A percentile compares a stretch with the other conserved stretches of the same genome.
Evolutionary conservation across 2,113 vertebrate species (phyloP).

Genomic region (Channa argus): DNA sequence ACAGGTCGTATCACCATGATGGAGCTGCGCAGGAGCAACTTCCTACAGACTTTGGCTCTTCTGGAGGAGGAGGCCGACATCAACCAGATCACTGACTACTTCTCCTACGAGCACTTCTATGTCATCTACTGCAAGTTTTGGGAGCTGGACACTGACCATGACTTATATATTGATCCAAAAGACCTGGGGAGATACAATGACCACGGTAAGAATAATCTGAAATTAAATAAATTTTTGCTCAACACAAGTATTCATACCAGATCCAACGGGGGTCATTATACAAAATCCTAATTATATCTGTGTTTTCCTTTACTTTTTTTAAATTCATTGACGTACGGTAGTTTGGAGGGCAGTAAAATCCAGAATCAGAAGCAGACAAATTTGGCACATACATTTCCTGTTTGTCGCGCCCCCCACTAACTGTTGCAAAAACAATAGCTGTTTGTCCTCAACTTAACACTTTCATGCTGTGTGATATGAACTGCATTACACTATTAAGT

Average conservation of each 20-base stretch:
- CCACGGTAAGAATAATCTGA: constrained; percentile 86
- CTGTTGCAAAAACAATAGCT: constrained; percentile 17
- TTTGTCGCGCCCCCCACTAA: neutral
- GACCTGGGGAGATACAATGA: constrained; percentile 96
- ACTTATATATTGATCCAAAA: constrained; percentile 95
- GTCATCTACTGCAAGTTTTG: constrained; percentile 99
- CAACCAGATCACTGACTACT: constrained; percentile 99
- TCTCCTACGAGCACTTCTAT: constrained; percentile 99
- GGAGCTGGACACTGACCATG: constrained; percentile 98
- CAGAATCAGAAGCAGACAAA: constrained; percentile 28
- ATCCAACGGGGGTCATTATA: neutral
- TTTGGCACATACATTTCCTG: constrained; percentile 9
- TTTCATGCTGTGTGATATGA: constrained; percentile 11
- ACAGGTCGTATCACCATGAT: constrained; percentile 94
- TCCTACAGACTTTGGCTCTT: constrained; percentile 96
- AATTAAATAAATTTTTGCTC: neutral
- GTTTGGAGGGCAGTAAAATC: constrained; percentile 1
- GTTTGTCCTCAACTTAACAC: constrained; percentile 17
- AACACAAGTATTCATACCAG: neutral
- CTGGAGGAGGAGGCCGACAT: constrained; percentile 99
- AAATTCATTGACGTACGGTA: constrained; percentile 7
- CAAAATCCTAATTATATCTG: no score
- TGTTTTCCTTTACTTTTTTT: neutral
- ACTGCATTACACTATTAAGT: constrained; percentile 14
- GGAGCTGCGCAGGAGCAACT: constrained; percentile 97